Base-by-base conservation (phyloP, 2,888 invertebrate genomes). In the Eilema caniola region DNA sequence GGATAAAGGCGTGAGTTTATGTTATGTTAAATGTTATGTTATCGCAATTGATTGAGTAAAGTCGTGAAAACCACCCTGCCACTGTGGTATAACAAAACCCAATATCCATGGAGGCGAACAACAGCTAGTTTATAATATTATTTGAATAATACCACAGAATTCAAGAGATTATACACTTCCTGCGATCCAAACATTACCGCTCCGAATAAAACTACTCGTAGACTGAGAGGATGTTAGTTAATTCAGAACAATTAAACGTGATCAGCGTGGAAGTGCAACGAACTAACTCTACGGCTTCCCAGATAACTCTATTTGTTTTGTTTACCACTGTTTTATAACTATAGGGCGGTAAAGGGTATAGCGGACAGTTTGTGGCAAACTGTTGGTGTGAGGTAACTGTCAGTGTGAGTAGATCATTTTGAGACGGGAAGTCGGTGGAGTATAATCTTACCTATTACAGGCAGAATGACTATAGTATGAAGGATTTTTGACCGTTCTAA, bases 211-310 rank as follows among this genome's bases (percentile, higher is more conserved):
- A 31, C 28, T 4, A 37, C 3, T 41, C 11, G 2, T 63, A 77
- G 16, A 33, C 23, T n/a, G 23, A 23, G 73, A 86, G 90, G 90
- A 92, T 88, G 90, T 81, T 80, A 80, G 81, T 81, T 89, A 94
- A 94, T 93, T 94, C 86, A 88, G 87, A 87, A 90, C 94, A 94
- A 94, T 94, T 92, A 94, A 88, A 86, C 84, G 83, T 75, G 80
- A 85, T 83, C 82, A 85, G 86, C 82, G 82, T 89, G 88, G 87
- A 90, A 93, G 94, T 93, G 93, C 93, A 93, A 91, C 85, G 92
- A 92, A 93, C 93, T 86, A 90, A 85, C 88, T 86, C 84, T 76
- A 76, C 25, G 12, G 86, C 84, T 86, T 88, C 89, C 88, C 86
- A 74, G 75, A 63, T 79, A 66, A 67, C 61, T 63, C 11, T 67